Conservation (phyloP, 2,113 vertebrate species). For the Lampris incognitus region DNA sequence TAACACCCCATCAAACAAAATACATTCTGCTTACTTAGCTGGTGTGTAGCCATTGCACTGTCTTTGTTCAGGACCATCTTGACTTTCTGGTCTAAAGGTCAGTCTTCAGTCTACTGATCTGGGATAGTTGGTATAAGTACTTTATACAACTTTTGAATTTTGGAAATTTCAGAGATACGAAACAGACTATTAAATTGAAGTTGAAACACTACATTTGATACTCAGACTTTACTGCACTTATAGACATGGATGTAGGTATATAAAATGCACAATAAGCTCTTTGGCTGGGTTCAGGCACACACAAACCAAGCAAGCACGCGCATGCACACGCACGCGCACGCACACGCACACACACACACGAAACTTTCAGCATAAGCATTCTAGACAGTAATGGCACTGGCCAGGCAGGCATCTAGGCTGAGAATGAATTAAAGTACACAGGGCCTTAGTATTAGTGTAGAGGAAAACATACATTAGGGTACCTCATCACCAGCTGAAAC, state of each 20-base stretch:
- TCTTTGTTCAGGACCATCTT: constrained; percentile 26
- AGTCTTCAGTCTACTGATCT: constrained; percentile 14
- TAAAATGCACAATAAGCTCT: constrained; percentile 56
- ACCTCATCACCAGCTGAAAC: constrained; percentile 21
- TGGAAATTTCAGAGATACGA: constrained; percentile 19
- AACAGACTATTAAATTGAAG: constrained; percentile 29
- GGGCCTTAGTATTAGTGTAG: constrained; percentile 21
- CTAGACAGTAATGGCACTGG: constrained; percentile 54
- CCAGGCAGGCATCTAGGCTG: constrained; percentile 50
- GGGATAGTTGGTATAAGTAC: constrained; percentile 3
- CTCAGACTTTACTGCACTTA: constrained; percentile 34
- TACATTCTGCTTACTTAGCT: constrained; percentile 69
- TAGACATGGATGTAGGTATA: constrained; percentile 24
- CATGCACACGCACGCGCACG: neutral
- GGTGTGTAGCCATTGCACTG: constrained; percentile 52
- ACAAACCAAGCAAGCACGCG: constrained; percentile 1
- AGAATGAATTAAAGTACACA: constrained; percentile 38
- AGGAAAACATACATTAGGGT: constrained; percentile 7
- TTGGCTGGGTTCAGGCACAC: constrained; percentile 69
- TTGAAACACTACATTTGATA: constrained; percentile 25
- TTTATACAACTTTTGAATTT: constrained; percentile 3
- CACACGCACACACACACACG: constrained; percentile 29
- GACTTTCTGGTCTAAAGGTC: constrained; percentile 14
- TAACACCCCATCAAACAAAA: constrained; percentile 28
- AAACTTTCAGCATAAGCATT: constrained; percentile 32